Conservation (phyloP, 2,113 vertebrate species). For the Baryphthengus martii region DNA sequence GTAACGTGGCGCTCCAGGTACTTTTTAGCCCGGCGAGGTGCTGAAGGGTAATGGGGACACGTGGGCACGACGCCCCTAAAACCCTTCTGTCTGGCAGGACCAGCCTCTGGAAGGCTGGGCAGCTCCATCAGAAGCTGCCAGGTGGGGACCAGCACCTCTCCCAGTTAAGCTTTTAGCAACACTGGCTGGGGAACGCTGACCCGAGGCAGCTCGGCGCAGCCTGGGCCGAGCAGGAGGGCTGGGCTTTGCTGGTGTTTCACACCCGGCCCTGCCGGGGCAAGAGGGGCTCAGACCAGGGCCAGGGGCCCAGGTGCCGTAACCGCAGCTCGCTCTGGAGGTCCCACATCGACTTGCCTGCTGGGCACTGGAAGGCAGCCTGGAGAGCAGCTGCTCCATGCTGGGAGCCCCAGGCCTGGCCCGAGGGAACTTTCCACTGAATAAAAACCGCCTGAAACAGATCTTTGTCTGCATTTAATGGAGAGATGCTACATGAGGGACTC, state of each 20-base stretch:
- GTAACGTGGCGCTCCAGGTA: neutral
- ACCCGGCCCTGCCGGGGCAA: neutral
- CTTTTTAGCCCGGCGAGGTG: neutral
- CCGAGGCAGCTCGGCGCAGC: fast-evolving
- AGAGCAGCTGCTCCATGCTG: neutral
- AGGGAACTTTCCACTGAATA: neutral
- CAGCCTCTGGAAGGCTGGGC: neutral
- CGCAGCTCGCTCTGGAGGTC: neutral
- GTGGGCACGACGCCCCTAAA: neutral
- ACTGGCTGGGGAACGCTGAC: neutral
- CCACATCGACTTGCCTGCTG: neutral
- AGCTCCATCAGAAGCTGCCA: neutral
- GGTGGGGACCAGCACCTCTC: neutral
- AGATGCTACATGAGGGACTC: neutral
- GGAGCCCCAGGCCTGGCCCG: neutral
- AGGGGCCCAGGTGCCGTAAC: neutral
- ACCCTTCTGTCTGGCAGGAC: neutral
- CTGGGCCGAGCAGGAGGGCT: neutral
- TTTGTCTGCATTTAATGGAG: conserved; percentile 46
- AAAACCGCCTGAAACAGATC: neutral
- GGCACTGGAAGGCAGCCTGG: neutral
- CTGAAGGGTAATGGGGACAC: neutral
- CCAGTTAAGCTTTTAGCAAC: neutral
- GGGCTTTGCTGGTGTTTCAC: neutral
- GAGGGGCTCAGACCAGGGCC: neutral